Conservation (phyloP, 2,113 vertebrate species). For the Plestiodon gilberti region DNA sequence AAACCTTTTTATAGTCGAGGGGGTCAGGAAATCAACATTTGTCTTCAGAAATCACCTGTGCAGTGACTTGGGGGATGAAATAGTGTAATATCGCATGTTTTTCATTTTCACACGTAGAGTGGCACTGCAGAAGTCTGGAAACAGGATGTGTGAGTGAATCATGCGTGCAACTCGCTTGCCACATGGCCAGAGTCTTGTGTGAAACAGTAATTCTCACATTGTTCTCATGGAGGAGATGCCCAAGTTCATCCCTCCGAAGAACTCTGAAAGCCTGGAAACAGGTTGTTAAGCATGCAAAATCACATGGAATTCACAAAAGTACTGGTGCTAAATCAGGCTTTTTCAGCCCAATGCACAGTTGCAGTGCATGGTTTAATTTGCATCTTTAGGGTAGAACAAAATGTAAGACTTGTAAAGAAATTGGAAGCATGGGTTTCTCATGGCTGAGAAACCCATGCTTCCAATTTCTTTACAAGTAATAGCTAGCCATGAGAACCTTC, state of each 20-base stretch:
- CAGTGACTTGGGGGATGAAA: background rate
- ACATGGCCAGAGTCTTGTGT: background rate
- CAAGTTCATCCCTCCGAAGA: background rate
- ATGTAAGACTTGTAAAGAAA: too few relatives aligned
- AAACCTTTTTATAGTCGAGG: background rate
- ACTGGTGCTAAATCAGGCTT: background rate
- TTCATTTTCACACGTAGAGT: too few relatives aligned
- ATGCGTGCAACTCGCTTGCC: background rate
- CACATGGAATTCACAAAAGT: background rate
- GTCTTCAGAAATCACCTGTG: background rate
- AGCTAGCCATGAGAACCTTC: too few relatives aligned
- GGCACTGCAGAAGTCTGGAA: background rate
- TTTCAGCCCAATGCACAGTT: background rate
- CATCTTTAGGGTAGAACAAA: background rate
- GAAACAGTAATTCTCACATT: background rate
- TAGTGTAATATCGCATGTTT: too few relatives aligned
- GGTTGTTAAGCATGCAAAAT: background rate
- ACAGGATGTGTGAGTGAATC: background rate
- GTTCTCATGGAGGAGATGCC: background rate
- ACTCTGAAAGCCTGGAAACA: background rate
- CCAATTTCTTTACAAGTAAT: too few relatives aligned
- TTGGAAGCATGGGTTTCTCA: too few relatives aligned
- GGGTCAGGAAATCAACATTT: too few relatives aligned
- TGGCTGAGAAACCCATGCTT: too few relatives aligned
- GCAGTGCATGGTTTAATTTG: background rate